These are phyloP conservation scores for Eretmocerus hayati DNA, from an alignment of 2,888 invertebrate species.

Conservation along the genomic window DNA sequence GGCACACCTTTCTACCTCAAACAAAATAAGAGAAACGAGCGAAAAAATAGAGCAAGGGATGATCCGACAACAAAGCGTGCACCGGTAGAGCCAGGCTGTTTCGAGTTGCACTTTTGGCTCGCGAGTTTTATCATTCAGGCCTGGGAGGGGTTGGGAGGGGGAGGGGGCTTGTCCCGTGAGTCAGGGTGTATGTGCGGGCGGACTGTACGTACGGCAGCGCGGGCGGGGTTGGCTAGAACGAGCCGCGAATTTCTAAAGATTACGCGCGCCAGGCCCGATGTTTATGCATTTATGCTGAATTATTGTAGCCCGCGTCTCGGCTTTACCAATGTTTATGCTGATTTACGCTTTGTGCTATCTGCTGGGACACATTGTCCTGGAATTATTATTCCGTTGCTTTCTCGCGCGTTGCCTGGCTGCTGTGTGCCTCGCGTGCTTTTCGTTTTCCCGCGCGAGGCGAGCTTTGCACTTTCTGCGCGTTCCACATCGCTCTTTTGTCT, in stretches of 20 bases:
- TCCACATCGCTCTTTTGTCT: no score
- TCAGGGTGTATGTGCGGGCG: no score
- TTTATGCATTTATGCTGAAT: conserved; percentile 45
- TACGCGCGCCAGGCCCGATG: conserved; percentile 13
- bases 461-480: conserved; percentile 8
- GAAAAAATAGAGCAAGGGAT: conserved; percentile 1
- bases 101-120: conserved; percentile 6
- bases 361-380: conserved; percentile 44
- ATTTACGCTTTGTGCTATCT: conserved; percentile 48
- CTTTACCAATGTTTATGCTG: conserved; percentile 47
- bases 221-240: not conserved
- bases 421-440: not conserved
- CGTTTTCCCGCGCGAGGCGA: no score
- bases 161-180: not conserved
- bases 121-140: conserved; percentile 6
- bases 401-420: conserved; percentile 16
- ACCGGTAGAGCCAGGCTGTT: not conserved
- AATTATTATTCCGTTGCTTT: conserved; percentile 42
- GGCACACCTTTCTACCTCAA: no score
- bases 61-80: conserved; percentile 5
- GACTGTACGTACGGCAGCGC: not conserved
- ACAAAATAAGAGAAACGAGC: conserved; percentile 1
- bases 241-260: conserved; percentile 17
- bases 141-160: no score
- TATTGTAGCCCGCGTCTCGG: conserved; percentile 36